Percentiles rank a stretch among this genome's conserved stretches.
Evolutionary conservation across 2,797 vertebrate genomes (phyloP).

Genomic region (Coreius guichenoti): DNA sequence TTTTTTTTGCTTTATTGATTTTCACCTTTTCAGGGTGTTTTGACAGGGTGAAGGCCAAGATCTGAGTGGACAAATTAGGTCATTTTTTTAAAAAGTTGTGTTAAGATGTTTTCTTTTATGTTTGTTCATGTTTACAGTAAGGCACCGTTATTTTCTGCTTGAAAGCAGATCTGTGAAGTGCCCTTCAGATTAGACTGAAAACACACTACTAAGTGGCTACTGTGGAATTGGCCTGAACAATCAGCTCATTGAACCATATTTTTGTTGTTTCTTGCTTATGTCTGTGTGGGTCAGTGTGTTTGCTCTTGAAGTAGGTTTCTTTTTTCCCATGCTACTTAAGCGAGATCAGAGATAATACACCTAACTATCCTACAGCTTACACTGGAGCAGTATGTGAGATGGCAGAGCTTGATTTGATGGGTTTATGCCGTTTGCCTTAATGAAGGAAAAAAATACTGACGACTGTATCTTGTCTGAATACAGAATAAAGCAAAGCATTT

Average conservation of each 20-base stretch:
- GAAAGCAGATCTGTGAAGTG: conserved; percentile 29
- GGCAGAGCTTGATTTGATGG: conserved; percentile 6
- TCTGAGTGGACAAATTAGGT: not conserved
- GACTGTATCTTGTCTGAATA: conserved; percentile 33
- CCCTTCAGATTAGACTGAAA: conserved; percentile 6
- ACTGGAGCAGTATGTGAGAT: conserved; percentile 17
- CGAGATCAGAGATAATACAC: not conserved
- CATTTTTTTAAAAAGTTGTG: not conserved
- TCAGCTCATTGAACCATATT: not conserved
- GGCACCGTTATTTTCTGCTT: conserved; percentile 19
- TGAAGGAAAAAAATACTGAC: conserved; percentile 10
- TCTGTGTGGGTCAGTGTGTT: not conserved
- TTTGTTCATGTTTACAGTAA: conserved; percentile 51
- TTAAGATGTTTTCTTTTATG: conserved; percentile 7
- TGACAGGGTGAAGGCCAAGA: not conserved
- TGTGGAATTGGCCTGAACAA: conserved; percentile 9
- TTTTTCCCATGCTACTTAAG: not conserved
- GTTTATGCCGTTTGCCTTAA: conserved; percentile 48
- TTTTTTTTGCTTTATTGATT: not conserved
- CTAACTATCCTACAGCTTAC: not conserved
- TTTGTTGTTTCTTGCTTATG: conserved; percentile 6
- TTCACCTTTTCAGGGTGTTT: conserved; percentile 26
- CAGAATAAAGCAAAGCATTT: conserved; percentile 52
- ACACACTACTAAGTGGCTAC: not conserved
- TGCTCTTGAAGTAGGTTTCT: not conserved